Conservation (phyloP, 2,888 invertebrate species). For the Idaea dimidiata region DNA sequence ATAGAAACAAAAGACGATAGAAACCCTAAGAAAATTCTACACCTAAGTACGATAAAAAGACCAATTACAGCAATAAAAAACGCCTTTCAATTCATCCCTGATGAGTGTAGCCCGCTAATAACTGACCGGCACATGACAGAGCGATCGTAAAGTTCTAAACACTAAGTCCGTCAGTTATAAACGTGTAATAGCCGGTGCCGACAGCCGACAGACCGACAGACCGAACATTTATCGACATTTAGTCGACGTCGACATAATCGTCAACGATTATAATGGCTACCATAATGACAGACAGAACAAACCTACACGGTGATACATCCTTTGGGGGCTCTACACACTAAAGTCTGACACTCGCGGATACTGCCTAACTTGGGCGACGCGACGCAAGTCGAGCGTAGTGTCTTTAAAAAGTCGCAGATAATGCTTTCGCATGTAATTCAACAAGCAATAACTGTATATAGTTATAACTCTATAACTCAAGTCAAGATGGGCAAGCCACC, state of each 20-base stretch:
- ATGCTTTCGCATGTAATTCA: no score
- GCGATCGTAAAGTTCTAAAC: conserved; percentile 26
- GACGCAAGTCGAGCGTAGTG: no score
- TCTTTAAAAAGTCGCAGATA: no score
- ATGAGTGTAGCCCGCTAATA: conserved; percentile 21
- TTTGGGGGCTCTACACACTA: not conserved
- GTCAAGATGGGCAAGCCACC: no score
- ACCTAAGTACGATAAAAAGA: no score
- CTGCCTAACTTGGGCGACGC: no score
- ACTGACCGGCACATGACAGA: conserved; percentile 21
- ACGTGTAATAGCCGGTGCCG: conserved; percentile 49
- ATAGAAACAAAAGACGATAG: no score
- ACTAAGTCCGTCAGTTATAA: conserved; percentile 41
- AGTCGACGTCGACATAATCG: conserved; percentile 63
- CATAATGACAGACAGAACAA: not conserved
- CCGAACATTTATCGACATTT: conserved; percentile 70
- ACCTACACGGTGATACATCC: not conserved
- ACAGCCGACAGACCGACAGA: conserved; percentile 36
- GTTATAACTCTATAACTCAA: no score
- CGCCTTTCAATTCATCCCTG: conserved; percentile 17
- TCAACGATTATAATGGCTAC: conserved; percentile 56
- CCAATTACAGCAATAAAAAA: no score
- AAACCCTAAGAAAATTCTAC: no score
- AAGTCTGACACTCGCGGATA: not conserved
- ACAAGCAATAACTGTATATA: no score